Conservation (phyloP, 2,888 invertebrate genomes). For the Caenorhabditis sp. region DNA sequence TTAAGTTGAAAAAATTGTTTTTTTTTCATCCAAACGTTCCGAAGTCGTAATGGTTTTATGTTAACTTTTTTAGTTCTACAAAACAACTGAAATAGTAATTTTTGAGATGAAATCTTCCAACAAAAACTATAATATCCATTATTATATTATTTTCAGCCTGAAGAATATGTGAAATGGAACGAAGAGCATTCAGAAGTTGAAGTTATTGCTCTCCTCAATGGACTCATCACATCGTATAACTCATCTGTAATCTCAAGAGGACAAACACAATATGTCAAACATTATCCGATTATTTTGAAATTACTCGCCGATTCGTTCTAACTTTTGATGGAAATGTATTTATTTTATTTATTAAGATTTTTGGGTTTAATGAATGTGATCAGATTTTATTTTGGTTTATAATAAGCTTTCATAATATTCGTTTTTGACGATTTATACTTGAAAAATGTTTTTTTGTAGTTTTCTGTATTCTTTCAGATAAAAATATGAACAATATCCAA, state of each 20-base stretch:
- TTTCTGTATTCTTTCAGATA: too few species aligned
- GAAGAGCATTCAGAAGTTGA: slow-evolving; percentile 51
- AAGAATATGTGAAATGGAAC: slow-evolving; percentile 65
- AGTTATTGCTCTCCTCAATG: slow-evolving; percentile 79
- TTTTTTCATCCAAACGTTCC: too few species aligned
- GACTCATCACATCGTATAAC: slow-evolving; percentile 88
- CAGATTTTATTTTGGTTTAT: not conserved
- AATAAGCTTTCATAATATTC: not conserved
- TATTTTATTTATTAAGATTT: slow-evolving; percentile 13
- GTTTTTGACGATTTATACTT: too few species aligned
- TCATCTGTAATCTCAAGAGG: slow-evolving; percentile 83
- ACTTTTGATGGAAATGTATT: slow-evolving; percentile 17
- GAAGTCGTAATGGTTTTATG: too few species aligned
- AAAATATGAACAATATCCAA: not conserved
- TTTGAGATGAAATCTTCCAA: too few species aligned
- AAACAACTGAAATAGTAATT: too few species aligned
- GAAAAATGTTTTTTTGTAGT: too few species aligned
- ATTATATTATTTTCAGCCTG: slow-evolving; percentile 41
- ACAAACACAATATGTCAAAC: slow-evolving; percentile 84
- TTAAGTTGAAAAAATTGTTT: too few species aligned
- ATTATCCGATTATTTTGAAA: slow-evolving; percentile 84
- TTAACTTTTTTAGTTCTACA: too few species aligned
- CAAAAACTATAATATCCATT: too few species aligned
- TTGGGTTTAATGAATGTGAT: not conserved
- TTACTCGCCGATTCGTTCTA: slow-evolving; percentile 27